Percentiles rank a stretch among this genome's conserved stretches.
These are phyloP conservation scores for Mesoclemmys tuberculata DNA, from an alignment of 2,113 vertebrate genomes.

Conservation along the genomic window DNA sequence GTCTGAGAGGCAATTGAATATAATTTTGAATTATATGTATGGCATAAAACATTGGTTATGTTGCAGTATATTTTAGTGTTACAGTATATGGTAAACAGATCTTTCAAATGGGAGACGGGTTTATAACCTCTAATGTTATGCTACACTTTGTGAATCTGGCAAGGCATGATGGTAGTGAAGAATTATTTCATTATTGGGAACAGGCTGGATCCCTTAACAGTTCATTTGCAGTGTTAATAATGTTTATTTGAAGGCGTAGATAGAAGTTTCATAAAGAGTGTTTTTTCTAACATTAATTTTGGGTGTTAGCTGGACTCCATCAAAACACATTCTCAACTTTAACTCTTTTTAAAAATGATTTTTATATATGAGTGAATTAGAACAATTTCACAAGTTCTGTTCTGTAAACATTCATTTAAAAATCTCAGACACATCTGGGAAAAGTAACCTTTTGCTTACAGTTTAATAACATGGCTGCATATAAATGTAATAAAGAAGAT, in stretches of 20 bases:
- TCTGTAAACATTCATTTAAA: too few relatives aligned
- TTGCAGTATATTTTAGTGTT: not conserved
- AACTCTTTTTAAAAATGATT: too few relatives aligned
- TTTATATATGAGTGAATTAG: too few relatives aligned
- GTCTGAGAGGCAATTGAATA: not conserved
- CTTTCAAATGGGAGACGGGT: not conserved
- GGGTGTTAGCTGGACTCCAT: too few relatives aligned
- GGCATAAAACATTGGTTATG: not conserved
- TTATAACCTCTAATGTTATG: not conserved
- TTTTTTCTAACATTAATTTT: too few relatives aligned
- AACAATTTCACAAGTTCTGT: too few relatives aligned
- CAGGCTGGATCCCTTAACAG: slow-evolving; percentile 24
- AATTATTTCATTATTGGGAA: slow-evolving; percentile 36
- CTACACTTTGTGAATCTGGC: slow-evolving; percentile 27
- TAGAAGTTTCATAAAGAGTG: not conserved
- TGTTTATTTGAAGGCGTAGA: not conserved
- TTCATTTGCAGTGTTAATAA: slow-evolving; percentile 10
- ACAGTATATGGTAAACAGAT: not conserved
- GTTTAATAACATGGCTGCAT: too few relatives aligned
- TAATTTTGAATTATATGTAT: not conserved
- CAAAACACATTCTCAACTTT: too few relatives aligned
- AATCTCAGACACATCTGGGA: too few relatives aligned
- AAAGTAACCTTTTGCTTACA: too few relatives aligned
- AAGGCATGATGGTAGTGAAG: slow-evolving; percentile 24
- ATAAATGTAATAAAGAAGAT: too few relatives aligned